Percentiles rank a stretch among this genome's conserved stretches.
These are phyloP conservation scores for Aldabrachelys gigantea DNA, from an alignment of 2,113 vertebrate species.

Conservation along the genomic window DNA sequence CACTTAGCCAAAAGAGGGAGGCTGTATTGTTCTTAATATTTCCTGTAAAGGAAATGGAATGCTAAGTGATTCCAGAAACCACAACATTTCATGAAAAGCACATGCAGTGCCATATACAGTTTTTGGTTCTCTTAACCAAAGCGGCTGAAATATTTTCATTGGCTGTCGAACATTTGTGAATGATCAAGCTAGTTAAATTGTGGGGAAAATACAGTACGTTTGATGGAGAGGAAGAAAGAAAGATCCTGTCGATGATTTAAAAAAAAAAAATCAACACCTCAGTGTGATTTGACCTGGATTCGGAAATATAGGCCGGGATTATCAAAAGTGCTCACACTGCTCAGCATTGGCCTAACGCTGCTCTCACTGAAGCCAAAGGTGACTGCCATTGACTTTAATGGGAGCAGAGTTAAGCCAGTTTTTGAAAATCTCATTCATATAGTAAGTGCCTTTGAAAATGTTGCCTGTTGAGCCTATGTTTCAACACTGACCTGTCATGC, in stretches of 20 bases:
- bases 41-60: background rate
- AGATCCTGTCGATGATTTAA: background rate
- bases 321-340: too few species aligned
- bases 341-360: too few species aligned
- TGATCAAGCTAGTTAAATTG: background rate
- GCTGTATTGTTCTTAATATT: background rate
- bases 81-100: slow-evolving; percentile 18
- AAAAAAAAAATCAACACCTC: too few species aligned
- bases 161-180: background rate
- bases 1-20: background rate
- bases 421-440: too few species aligned
- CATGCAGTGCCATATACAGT: background rate
- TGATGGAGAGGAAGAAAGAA: background rate
- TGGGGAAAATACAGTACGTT: background rate
- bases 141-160: background rate
- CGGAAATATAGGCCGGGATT: too few species aligned
- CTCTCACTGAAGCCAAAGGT: background rate
- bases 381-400: background rate
- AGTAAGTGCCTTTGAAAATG: background rate
- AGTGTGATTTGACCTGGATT: too few species aligned
- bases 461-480: background rate
- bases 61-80: slow-evolving; percentile 35
- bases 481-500: too few species aligned
- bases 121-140: slow-evolving; percentile 24
- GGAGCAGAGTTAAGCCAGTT: background rate